Percentiles rank a stretch among this genome's conserved stretches.
These are phyloP conservation scores for Syrmaticus mikado DNA, from an alignment of 2,113 vertebrate genomes.

Conservation along the genomic window DNA sequence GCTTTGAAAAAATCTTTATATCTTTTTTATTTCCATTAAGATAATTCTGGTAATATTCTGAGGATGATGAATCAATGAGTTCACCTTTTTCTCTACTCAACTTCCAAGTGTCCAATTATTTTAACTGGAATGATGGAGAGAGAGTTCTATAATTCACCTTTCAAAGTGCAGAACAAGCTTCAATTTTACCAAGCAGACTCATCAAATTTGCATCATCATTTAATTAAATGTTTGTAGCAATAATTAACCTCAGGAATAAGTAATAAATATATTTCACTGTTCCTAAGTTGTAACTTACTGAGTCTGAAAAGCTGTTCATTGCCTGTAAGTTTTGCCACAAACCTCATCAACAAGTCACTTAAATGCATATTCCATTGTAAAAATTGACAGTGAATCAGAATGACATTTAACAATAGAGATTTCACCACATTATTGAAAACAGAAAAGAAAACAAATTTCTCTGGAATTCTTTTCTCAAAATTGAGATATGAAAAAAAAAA, in stretches of 20 bases:
- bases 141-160: conserved; percentile 34
- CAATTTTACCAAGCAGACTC: conserved; percentile 29
- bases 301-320: conserved; percentile 30
- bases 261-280: conserved; percentile 47
- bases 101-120: conserved; percentile 35
- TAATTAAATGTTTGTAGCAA: conserved; percentile 50
- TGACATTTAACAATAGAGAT: background rate
- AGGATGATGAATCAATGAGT: background rate
- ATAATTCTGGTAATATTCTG: background rate
- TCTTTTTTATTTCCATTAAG: conserved; percentile 4
- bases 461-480: background rate
- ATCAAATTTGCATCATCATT: conserved; percentile 57
- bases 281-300: conserved; percentile 43
- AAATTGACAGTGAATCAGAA: conserved; percentile 23
- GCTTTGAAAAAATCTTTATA: background rate
- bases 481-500: background rate
- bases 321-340: conserved; percentile 6
- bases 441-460: background rate
- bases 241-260: conserved; percentile 55
- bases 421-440: background rate
- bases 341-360: conserved; percentile 55
- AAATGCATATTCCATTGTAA: conserved; percentile 28
- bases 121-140: conserved; percentile 3
- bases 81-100: background rate
- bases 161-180: conserved; percentile 10